These are phyloP conservation scores for Ptiloglossa arizonensis DNA, from an alignment of 1,140 invertebrate genomes.

Conservation along the genomic window DNA sequence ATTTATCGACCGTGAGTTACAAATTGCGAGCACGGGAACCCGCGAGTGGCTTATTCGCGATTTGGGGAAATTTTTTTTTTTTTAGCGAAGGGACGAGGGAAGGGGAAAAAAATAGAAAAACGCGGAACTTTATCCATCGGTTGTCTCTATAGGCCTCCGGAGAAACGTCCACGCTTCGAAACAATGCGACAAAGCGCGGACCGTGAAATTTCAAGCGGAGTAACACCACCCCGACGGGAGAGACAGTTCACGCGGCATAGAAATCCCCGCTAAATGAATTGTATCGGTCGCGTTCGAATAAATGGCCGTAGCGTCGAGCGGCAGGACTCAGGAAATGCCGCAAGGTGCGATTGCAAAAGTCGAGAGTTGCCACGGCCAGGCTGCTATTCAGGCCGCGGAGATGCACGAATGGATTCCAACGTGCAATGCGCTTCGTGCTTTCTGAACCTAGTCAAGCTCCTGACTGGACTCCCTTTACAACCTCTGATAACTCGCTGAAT, in stretches of 20 bases:
- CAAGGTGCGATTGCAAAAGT: slow-evolving; percentile 56
- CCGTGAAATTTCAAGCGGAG: background rate
- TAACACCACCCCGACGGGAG: background rate
- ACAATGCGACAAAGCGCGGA: slow-evolving; percentile 17
- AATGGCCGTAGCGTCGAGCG: slow-evolving; percentile 34
- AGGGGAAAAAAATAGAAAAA: too few species aligned
- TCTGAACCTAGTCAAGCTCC: slow-evolving; percentile 39
- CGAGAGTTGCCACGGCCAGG: slow-evolving; percentile 22
- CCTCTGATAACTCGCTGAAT: slow-evolving; percentile 59
- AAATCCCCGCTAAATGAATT: slow-evolving; percentile 34
- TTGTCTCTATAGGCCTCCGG: background rate
- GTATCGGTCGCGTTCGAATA: slow-evolving; percentile 36
- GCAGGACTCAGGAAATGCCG: slow-evolving; percentile 60
- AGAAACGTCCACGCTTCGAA: background rate
- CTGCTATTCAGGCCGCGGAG: slow-evolving; percentile 51
- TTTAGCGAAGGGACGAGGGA: too few species aligned
- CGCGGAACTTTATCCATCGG: background rate
- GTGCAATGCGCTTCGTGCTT: slow-evolving; percentile 47
- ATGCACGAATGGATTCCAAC: slow-evolving; percentile 67
- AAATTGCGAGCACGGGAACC: background rate
- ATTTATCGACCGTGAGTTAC: too few species aligned
- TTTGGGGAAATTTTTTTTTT: too few species aligned
- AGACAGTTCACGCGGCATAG: background rate
- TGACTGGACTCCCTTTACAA: slow-evolving; percentile 33
- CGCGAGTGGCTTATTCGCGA: background rate